These are phyloP conservation scores for Girardia tigrina DNA, from an alignment of 2,888 invertebrate species.

Conservation along the genomic window DNA sequence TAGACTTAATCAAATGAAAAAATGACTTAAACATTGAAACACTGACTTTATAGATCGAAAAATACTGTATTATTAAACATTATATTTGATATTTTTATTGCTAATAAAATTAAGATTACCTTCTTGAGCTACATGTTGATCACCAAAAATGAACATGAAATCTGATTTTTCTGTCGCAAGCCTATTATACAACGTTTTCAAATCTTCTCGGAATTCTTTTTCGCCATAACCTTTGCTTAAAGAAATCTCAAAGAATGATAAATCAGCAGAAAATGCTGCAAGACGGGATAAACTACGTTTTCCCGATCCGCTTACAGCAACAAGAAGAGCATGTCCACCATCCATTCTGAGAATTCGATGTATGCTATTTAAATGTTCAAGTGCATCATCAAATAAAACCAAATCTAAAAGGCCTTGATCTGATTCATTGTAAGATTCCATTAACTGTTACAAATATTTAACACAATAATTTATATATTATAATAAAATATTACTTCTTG, in stretches of 20 bases:
- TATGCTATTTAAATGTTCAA: slow-evolving; percentile 37
- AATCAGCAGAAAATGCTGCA: slow-evolving; percentile 32
- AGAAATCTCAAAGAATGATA: slow-evolving; percentile 32
- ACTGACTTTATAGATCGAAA: no score
- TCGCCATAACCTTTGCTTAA: slow-evolving; percentile 35
- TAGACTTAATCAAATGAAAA: no score
- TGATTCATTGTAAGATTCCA: slow-evolving; percentile 34
- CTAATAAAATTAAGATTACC: no score
- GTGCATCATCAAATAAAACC: slow-evolving; percentile 37
- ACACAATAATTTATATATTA: neutral
- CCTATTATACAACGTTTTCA: slow-evolving; percentile 35
- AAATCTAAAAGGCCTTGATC: slow-evolving; percentile 29
- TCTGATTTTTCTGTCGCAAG: slow-evolving; percentile 36
- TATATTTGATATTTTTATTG: no score
- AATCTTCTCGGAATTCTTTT: slow-evolving; percentile 37
- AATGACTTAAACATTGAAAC: no score
- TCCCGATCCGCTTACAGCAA: slow-evolving; percentile 36
- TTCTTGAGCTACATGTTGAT: slow-evolving; percentile 37
- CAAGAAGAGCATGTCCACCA: slow-evolving; percentile 35
- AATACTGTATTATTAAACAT: no score
- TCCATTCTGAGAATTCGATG: slow-evolving; percentile 37
- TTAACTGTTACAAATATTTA: neutral
- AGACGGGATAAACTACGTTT: slow-evolving; percentile 32
- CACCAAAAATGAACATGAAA: slow-evolving; percentile 35
- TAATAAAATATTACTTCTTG: slow-evolving; percentile 34